These are phyloP conservation scores for Phania funesta DNA, from an alignment of 2,888 invertebrate species.

Conservation along the genomic window DNA sequence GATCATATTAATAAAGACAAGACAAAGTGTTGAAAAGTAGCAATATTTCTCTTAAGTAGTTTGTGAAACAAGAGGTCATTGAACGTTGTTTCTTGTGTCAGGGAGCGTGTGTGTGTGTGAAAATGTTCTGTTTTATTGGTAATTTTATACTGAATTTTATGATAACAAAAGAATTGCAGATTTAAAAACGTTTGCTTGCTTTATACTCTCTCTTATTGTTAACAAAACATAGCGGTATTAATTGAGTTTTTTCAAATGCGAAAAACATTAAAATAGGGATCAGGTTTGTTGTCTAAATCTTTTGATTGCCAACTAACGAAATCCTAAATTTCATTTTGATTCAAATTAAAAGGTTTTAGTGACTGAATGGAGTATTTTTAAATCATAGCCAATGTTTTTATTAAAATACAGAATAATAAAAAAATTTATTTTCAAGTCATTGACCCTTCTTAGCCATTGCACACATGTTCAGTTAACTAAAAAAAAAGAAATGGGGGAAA, in stretches of 20 bases:
- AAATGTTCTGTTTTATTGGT: constrained; percentile 41
- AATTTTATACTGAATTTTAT: constrained; percentile 32
- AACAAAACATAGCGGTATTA: constrained; percentile 42
- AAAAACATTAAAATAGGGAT: neutral
- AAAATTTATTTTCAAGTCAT: constrained; percentile 23
- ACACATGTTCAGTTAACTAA: constrained; percentile 17
- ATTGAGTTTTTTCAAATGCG: neutral
- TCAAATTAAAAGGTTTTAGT: too few relatives aligned
- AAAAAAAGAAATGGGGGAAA: constrained; percentile 11
- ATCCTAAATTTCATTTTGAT: too few relatives aligned
- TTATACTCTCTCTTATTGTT: neutral
- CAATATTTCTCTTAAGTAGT: constrained; percentile 17
- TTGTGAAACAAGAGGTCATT: constrained; percentile 35
- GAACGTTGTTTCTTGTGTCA: constrained; percentile 26
- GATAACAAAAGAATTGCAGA: constrained; percentile 26
- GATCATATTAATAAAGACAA: constrained; percentile 19
- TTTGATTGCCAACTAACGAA: neutral
- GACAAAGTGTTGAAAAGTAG: constrained; percentile 25
- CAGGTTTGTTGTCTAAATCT: constrained; percentile 37
- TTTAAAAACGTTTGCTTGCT: neutral
- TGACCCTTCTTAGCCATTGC: constrained; percentile 15
- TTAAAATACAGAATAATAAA: neutral
- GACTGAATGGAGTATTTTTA: too few relatives aligned
- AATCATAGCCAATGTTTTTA: neutral
- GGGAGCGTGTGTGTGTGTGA: constrained; percentile 22